Base-by-base conservation (phyloP, 2,113 vertebrate genomes). In the Prochilodus magdalenae region DNA sequence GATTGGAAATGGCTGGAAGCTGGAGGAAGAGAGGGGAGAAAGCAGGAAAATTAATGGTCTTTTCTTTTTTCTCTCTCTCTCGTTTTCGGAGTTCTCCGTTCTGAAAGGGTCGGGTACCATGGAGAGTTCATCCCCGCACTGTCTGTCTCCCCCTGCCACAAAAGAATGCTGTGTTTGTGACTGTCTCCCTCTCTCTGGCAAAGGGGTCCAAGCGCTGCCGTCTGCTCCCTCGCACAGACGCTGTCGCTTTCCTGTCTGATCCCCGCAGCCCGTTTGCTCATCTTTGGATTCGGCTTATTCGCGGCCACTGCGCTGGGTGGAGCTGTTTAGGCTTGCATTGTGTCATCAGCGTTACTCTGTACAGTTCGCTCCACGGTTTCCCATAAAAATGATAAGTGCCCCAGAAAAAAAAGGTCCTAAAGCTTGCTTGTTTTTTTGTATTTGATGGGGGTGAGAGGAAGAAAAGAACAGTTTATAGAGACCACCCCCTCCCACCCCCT, bases 231-330 rank as follows among this genome's bases (percentile, higher is more conserved):
- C 65, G 40, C 70, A 10, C 71, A 20, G 55, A 33, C 55, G 59
- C 82, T 81, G 74, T 84, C 74, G 49, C 86, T 90, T 26, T 89
- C 84, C 82, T 81, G 84, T 82, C 82, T 90, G 86, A 86, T 84
- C 89, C 86, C 88, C 86, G 86, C 88, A 84, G 85, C 87, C 88
- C 84, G 72, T 89, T 90, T 79, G 80, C 81, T 75, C 79, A 67
- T 93, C 91, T 93, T 92, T 93, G 93, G 91, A 91, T 91, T 92
- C 88, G 88, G 88, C 89, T 87, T 71, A 36, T 84, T 88, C 76
- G 73, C 82, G 89, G 89, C 85, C 86, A 11, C 87, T 79, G 86
- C 87, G 55, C 69, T 88, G 80, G 85, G 81, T 81, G 87, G 84
- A 80, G 77, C 84, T 86, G 87, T 89, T 89, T 81, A 78, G 84